Evolutionary conservation across 2,113 vertebrate genomes (phyloP).

Genomic region (Oreochromis aureus): DNA sequence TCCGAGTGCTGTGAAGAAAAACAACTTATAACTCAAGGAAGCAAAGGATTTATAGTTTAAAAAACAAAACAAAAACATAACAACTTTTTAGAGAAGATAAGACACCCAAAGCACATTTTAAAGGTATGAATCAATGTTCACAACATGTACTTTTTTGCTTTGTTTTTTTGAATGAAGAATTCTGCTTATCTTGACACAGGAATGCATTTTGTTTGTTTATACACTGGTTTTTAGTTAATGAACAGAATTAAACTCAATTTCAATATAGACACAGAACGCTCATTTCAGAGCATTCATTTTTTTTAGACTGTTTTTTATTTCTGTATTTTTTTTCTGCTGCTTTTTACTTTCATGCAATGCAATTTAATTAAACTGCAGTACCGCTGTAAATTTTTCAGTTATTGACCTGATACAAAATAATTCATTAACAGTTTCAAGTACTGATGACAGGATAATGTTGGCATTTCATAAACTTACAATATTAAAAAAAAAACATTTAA

Average conservation of each 20-base stretch:
- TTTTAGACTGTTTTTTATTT: not conserved
- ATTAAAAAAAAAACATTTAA: not conserved
- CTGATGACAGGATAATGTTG: not conserved
- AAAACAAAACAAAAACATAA: not conserved
- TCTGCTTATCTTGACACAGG: not conserved
- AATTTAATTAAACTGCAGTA: not conserved
- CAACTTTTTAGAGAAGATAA: not conserved
- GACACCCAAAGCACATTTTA: not conserved
- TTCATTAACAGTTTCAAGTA: not conserved
- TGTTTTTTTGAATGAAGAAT: not conserved
- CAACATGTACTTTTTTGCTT: not conserved
- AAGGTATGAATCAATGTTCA: not conserved
- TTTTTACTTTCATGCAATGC: not conserved
- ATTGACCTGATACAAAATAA: not conserved
- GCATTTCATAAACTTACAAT: not conserved
- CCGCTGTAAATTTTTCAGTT: not conserved
- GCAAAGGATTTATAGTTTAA: not conserved
- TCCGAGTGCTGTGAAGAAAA: not conserved
- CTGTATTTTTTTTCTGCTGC: not conserved
- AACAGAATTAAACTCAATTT: not conserved
- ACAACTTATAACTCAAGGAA: not conserved
- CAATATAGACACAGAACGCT: not conserved
- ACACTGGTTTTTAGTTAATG: not conserved
- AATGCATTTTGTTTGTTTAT: not conserved
- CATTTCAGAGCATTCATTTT: not conserved